Percentiles rank a stretch among this genome's conserved stretches.
phyloP scores from a whole-genome alignment of 2,888 invertebrate species.

The Ornithoptera alexandrae region DNA sequence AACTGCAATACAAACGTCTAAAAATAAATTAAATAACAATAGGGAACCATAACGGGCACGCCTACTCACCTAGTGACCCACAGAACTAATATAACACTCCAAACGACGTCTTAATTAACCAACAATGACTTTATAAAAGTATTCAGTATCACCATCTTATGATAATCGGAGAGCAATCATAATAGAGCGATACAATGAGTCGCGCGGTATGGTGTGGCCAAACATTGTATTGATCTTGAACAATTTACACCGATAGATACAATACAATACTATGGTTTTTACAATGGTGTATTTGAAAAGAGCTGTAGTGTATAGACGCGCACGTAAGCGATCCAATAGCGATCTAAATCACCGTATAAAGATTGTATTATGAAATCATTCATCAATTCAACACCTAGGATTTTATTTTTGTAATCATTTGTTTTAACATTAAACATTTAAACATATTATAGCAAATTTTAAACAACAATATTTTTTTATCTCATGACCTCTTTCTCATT shows the following conservation, averaged over 20 bases:
- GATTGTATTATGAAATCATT: constrained; percentile 30
- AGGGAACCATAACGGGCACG: constrained; percentile 49
- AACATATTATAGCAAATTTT: too few relatives aligned
- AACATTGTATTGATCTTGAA: constrained; percentile 60
- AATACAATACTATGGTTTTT: constrained; percentile 58
- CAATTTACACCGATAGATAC: constrained; percentile 54
- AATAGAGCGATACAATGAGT: constrained; percentile 56
- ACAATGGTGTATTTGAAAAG: constrained; percentile 61
- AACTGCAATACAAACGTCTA: constrained; percentile 30
- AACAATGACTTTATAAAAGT: constrained; percentile 61
- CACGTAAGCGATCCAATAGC: constrained; percentile 53
- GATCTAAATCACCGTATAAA: constrained; percentile 57
- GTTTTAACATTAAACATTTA: constrained; percentile 16
- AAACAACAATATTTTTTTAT: too few relatives aligned
- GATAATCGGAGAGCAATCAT: constrained; percentile 56
- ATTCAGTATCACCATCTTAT: constrained; percentile 55
- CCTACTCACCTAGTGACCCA: constrained; percentile 62
- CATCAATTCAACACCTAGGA: constrained; percentile 12
- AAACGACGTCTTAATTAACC: constrained; percentile 62
- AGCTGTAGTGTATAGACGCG: constrained; percentile 54
- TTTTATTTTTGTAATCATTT: constrained; percentile 27
- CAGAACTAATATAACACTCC: constrained; percentile 56
- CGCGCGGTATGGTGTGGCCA: constrained; percentile 42
- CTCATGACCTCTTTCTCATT: too few relatives aligned
- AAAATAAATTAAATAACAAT: constrained; percentile 39